Base-by-base conservation (phyloP, 2,797 vertebrate species). In the Phataginus tricuspis region DNA sequence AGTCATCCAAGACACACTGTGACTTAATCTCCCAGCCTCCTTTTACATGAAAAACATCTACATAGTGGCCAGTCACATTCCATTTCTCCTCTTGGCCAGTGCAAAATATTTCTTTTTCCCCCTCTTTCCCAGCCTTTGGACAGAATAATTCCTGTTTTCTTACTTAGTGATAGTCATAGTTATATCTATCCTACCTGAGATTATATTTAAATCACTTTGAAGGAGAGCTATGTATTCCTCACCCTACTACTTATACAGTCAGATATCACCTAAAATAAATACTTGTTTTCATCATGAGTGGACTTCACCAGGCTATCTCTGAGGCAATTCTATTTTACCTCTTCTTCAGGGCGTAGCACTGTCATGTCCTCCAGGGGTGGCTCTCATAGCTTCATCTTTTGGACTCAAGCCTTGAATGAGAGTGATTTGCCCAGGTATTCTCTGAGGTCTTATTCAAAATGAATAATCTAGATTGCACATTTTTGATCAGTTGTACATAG, bases 161-260 rank as follows among this genome's bases (percentile, higher is more conserved):
- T n/a, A 5, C n/a, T 92, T 55, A 84, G 9, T n/a, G n/a, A 27
- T 25, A 61, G 34, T 55, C 16, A 27, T 69, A 31, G 10, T 11
- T 42, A 19, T 45, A 68, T 61, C 21, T 68, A 8, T 23, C 14
- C 2, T 39, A 55, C 27, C 51, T 85, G 5, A 7, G 39, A 51
- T 16, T 51, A 77, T 66, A 37, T 49, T 59, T 59, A 83, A 25
- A 39, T 92, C 25, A 57, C 13, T 71, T 69, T 90, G 63, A 86
- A 83, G 27, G 27, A 83, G 18, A 42, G 7, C 66, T 77, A 16
- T 49, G 4, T 15, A 37, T 29, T 21, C 13, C 37, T 21, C 34
- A 61, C 4, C 3, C 2, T 82, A 55, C 75, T 15, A 82, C 45
- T n/a, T 18, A 68, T 13, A 49, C 11, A 49, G 42, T 75, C n/a